These are phyloP conservation scores for Phenganax subtilis DNA, from an alignment of 92 coral and sea anemone species.

Conservation along the genomic window DNA sequence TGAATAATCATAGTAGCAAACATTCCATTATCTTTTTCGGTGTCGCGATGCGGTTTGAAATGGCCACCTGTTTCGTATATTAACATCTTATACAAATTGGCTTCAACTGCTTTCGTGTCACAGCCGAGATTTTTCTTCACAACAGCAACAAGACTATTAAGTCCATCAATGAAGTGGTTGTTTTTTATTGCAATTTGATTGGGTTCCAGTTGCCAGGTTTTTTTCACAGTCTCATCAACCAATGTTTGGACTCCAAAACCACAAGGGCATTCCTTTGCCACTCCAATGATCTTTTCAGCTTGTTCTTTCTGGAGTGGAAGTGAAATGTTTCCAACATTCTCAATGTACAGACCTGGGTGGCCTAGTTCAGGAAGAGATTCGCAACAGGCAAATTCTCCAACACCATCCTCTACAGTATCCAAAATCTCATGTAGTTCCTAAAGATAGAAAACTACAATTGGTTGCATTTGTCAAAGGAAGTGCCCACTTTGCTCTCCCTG, in stretches of 20 bases:
- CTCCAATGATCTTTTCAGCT: conserved; percentile 27
- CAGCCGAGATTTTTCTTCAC: conserved; percentile 38
- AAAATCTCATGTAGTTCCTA: conserved; percentile 1
- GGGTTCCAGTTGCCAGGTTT: conserved; percentile 46
- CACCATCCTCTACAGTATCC: background rate
- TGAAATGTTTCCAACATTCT: conserved; percentile 25
- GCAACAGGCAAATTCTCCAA: conserved; percentile 27
- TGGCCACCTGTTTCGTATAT: conserved; percentile 48
- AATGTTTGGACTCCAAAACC: conserved; percentile 45
- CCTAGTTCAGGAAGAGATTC: background rate
- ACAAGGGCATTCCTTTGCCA: conserved; percentile 42
- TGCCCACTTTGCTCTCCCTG: background rate
- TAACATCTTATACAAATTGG: conserved; percentile 39
- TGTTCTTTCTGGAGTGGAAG: conserved; percentile 32
- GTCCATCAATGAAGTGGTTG: conserved; percentile 27
- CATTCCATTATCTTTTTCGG: conserved; percentile 41
- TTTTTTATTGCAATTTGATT: conserved; percentile 39
- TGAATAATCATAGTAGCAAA: conserved; percentile 49
- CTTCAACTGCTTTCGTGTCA: conserved; percentile 34
- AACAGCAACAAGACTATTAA: conserved; percentile 30
- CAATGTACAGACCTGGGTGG: background rate
- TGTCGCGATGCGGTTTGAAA: conserved; percentile 42
- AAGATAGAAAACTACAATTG: background rate
- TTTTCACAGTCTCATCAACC: conserved; percentile 41
- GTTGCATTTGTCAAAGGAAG: background rate